A percentile compares a stretch with the other conserved stretches of the same genome.
phyloP scores from a whole-genome alignment of 2,888 invertebrate genomes.

The Sepioteuthis lessoniana region DNA sequence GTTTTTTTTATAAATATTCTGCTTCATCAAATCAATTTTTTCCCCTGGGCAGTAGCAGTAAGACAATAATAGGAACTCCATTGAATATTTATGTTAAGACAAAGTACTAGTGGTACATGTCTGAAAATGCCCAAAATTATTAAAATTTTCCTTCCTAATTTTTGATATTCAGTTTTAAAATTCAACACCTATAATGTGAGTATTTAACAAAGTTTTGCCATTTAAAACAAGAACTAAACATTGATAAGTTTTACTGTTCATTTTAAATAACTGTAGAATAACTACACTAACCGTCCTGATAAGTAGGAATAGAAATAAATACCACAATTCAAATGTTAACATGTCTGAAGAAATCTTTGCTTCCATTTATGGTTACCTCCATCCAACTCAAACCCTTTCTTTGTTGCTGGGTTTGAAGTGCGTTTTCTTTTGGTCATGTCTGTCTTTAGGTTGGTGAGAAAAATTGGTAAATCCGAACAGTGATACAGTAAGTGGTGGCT shows the following conservation, averaged over 20 bases:
- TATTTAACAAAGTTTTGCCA: not conserved
- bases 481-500: no score
- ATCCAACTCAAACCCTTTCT: not conserved
- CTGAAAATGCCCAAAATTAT: not conserved
- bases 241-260: not conserved
- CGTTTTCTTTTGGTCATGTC: no score
- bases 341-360: not conserved
- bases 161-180: no score
- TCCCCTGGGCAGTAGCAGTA: not conserved
- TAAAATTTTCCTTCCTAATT: not conserved
- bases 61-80: not conserved
- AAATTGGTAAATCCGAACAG: no score
- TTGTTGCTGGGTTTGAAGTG: no score
- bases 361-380: not conserved
- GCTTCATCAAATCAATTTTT: not conserved
- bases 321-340: not conserved
- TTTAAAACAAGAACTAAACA: not conserved
- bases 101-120: not conserved
- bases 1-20: not conserved
- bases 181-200: not conserved
- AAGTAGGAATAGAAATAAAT: not conserved
- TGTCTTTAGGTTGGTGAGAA: no score
- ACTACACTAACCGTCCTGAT: not conserved
- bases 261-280: not conserved
- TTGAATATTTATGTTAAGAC: not conserved